A percentile compares a stretch with the other conserved stretches of the same genome.
phyloP scores from a whole-genome alignment of 2,113 vertebrate genomes.

The Benitochromis conjunctus region DNA sequence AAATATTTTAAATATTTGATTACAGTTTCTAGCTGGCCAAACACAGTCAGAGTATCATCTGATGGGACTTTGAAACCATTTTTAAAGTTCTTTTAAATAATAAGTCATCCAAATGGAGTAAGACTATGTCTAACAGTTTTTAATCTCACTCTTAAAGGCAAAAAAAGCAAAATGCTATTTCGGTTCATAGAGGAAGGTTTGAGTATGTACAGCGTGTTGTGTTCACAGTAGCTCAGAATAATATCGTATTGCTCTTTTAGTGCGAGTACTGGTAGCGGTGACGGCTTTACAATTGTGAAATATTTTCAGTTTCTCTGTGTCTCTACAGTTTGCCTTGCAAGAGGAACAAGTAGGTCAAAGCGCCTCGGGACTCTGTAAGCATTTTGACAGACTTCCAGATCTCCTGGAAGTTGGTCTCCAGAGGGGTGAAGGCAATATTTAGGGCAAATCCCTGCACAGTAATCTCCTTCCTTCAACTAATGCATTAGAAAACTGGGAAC shows the following conservation, averaged over 20 bases:
- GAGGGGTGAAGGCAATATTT: slow-evolving; percentile 47
- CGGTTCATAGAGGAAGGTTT: accelerated
- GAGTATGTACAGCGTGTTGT: neutral
- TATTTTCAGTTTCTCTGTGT: neutral
- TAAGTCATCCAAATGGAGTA: neutral
- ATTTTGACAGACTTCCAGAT: slow-evolving; percentile 53
- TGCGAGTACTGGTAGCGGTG: neutral
- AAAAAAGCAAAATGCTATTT: neutral
- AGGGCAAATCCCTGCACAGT: slow-evolving; percentile 26
- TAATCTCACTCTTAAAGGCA: neutral
- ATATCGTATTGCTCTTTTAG: neutral
- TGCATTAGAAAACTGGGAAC: neutral
- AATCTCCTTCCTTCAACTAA: slow-evolving; percentile 1
- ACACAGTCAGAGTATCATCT: neutral
- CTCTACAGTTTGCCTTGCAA: slow-evolving; percentile 12
- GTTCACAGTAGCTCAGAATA: neutral
- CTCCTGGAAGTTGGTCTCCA: slow-evolving; percentile 37
- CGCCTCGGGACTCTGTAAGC: slow-evolving; percentile 36
- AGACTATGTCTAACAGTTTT: neutral
- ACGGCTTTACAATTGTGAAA: neutral
- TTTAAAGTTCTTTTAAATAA: neutral
- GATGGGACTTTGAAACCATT: neutral
- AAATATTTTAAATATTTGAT: neutral
- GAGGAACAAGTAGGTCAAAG: slow-evolving; percentile 61
- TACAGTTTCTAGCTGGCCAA: neutral